phyloP scores from a whole-genome alignment of 2,888 invertebrate species.

The Aethes cnicana region DNA sequence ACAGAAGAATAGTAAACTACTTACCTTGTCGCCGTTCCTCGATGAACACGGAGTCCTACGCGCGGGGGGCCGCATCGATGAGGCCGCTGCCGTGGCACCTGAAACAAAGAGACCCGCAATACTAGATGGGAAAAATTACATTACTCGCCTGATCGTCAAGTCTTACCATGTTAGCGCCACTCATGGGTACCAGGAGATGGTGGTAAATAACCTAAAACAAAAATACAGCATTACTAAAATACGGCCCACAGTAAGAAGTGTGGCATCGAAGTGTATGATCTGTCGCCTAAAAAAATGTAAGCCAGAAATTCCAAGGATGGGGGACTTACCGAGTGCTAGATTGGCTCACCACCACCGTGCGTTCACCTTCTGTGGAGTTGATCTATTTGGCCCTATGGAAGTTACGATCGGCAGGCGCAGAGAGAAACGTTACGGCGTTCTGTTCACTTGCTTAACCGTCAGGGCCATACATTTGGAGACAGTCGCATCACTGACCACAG shows the following conservation, averaged over 20 bases:
- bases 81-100: background rate
- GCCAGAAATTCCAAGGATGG: slow-evolving; percentile 3
- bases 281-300: slow-evolving; percentile 2
- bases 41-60: background rate
- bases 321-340: slow-evolving; percentile 1
- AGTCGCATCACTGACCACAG: background rate
- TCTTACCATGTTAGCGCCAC: background rate
- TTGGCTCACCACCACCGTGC: slow-evolving; percentile 2
- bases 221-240: background rate
- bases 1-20: slow-evolving; percentile 1
- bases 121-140: background rate
- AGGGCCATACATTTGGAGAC: background rate
- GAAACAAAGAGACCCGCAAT: slow-evolving; percentile 5
- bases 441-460: slow-evolving; percentile 1
- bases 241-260: slow-evolving; percentile 2
- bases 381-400: background rate
- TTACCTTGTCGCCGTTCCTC: slow-evolving; percentile 3
- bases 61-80: background rate
- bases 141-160: background rate
- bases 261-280: slow-evolving; percentile 2
- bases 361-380: background rate
- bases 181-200: background rate
- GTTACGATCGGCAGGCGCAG: background rate
- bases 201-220: slow-evolving; percentile 2
- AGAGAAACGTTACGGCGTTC: background rate